These are phyloP conservation scores for Daktulosphaira vitifoliae DNA, from an alignment of 1,140 invertebrate species.

Conservation along the genomic window DNA sequence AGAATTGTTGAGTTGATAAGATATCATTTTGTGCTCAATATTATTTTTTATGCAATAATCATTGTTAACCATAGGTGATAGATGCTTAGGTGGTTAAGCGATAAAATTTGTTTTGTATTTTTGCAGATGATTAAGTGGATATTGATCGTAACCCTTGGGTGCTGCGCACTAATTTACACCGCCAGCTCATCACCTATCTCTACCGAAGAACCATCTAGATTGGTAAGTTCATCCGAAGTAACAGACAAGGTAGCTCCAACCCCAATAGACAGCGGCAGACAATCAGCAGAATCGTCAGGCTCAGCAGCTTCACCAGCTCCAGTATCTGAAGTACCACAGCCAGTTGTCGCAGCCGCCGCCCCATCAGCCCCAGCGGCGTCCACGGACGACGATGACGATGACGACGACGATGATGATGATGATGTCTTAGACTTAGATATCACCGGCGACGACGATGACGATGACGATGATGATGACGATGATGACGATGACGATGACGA, in stretches of 20 bases:
- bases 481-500: slow-evolving; percentile 38
- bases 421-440: slow-evolving; percentile 23
- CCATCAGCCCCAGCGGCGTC: background rate
- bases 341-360: background rate
- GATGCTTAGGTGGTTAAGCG: too few relatives aligned
- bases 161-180: slow-evolving; percentile 27
- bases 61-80: too few relatives aligned
- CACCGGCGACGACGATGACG: slow-evolving; percentile 21
- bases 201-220: background rate
- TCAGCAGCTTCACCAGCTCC: background rate
- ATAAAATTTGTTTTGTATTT: background rate
- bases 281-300: background rate
- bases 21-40: too few relatives aligned
- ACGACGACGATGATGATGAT: slow-evolving; percentile 30
- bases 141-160: slow-evolving; percentile 27
- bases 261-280: background rate
- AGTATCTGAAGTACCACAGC: background rate
- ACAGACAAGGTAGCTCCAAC: background rate
- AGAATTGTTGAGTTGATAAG: too few relatives aligned
- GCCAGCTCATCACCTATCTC: slow-evolving; percentile 24
- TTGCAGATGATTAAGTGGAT: slow-evolving; percentile 35
- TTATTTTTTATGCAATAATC: too few relatives aligned
- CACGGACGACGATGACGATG: slow-evolving; percentile 17
- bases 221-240: background rate
- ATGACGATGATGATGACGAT: slow-evolving; percentile 23